These are phyloP conservation scores for Ectemnius lituratus DNA, from an alignment of 2,888 invertebrate species.

Conservation along the genomic window DNA sequence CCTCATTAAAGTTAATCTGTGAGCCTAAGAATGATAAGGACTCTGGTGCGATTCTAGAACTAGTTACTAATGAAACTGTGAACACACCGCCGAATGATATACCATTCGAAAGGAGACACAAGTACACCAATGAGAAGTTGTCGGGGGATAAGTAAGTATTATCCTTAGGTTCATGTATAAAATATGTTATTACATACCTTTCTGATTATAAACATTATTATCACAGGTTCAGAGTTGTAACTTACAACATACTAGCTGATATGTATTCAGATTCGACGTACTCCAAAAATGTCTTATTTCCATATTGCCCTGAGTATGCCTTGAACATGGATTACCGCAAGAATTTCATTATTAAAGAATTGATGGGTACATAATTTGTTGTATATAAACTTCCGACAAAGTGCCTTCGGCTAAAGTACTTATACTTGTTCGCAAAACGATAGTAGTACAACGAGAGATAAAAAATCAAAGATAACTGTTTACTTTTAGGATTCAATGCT, in stretches of 20 bases:
- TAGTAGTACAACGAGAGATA: too few relatives aligned
- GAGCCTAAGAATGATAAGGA: conserved; percentile 79
- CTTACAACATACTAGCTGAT: conserved; percentile 95
- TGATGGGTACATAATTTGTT: conserved; percentile 80
- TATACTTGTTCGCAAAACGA: conserved; percentile 13
- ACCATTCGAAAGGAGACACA: conserved; percentile 90
- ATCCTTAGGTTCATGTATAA: conserved; percentile 39
- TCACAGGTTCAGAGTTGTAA: conserved; percentile 86
- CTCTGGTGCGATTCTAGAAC: conserved; percentile 83
- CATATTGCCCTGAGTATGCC: conserved; percentile 91
- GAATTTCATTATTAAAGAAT: conserved; percentile 90
- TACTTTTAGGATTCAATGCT: conserved; percentile 87
- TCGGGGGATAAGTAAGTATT: conserved; percentile 80
- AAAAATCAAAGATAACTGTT: neutral
- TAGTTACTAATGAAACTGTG: conserved; percentile 81
- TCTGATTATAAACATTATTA: neutral
- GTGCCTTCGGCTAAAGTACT: conserved; percentile 21
- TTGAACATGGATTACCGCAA: conserved; percentile 92
- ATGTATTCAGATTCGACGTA: conserved; percentile 92
- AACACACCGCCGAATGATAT: conserved; percentile 88
- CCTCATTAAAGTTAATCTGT: conserved; percentile 83
- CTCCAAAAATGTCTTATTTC: conserved; percentile 85
- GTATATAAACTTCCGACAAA: neutral
- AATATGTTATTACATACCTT: neutral
- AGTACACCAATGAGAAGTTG: conserved; percentile 83